Conservation (phyloP, 2,113 vertebrate genomes). For the Spilogale gracilis region DNA sequence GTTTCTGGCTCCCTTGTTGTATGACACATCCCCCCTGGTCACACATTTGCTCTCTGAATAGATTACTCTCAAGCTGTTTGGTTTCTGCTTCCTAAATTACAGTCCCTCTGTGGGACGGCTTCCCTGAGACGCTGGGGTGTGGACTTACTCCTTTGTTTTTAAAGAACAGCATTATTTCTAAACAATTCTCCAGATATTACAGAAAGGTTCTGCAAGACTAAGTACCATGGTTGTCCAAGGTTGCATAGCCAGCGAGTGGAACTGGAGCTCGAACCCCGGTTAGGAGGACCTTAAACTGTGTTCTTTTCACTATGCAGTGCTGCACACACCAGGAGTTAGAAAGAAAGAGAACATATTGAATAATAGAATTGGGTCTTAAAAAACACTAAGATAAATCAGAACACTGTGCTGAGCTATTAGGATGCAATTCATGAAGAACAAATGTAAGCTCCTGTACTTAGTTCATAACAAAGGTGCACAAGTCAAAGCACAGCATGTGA, state of each 20-base stretch:
- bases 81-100: background rate
- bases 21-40: background rate
- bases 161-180: background rate
- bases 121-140: background rate
- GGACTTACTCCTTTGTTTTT: background rate
- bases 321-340: background rate
- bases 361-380: background rate
- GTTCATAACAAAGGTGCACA: background rate
- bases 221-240: background rate
- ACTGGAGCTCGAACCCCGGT: background rate
- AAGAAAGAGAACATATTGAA: background rate
- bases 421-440: background rate
- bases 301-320: too few species aligned
- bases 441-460: background rate
- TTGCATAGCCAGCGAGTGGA: background rate
- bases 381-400: background rate
- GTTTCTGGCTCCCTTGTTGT: background rate
- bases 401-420: background rate
- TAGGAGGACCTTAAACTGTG: background rate
- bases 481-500: background rate
- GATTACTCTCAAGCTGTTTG: background rate
- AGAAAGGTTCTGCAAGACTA: background rate
- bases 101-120: background rate
- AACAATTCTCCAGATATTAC: background rate
- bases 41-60: background rate